Percentiles rank a stretch among this genome's conserved stretches.
phyloP scores from a whole-genome alignment of 2,888 invertebrate species.

The Noctua janthe region DNA sequence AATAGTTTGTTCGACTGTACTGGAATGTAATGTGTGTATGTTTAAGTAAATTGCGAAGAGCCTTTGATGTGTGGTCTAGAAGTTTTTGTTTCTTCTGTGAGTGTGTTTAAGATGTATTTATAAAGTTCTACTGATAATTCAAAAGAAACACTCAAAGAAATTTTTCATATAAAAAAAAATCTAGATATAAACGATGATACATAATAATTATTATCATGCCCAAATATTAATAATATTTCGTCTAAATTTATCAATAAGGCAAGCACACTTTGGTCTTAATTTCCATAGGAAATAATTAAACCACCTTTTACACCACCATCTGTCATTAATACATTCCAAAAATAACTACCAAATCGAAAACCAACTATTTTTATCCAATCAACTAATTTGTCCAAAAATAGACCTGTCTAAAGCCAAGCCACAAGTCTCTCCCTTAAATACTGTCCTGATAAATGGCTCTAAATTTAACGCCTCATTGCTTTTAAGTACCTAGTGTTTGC shows the following conservation, averaged over 20 bases:
- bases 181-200: background rate
- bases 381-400: constrained; percentile 3
- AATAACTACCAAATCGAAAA: background rate
- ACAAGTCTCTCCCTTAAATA: constrained; percentile 1
- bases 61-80: constrained; percentile 34
- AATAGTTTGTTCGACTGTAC: background rate
- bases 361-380: background rate
- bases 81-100: constrained; percentile 12
- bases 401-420: background rate
- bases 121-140: background rate
- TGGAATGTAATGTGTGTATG: constrained; percentile 6
- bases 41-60: constrained; percentile 27
- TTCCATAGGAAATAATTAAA: background rate
- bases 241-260: background rate
- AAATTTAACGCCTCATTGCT: constrained; percentile 14
- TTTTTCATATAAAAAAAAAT: background rate
- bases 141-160: too few relatives aligned
- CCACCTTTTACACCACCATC: background rate
- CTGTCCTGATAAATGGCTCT: constrained; percentile 10
- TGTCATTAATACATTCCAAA: background rate
- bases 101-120: background rate
- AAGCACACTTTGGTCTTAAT: background rate
- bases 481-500: background rate
- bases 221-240: background rate
- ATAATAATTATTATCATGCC: background rate